Evolutionary conservation across 2,797 vertebrate genomes (phyloP), one percentile per base, ranked within the genome.

Genomic region (Setipinna tenuifilis): DNA sequence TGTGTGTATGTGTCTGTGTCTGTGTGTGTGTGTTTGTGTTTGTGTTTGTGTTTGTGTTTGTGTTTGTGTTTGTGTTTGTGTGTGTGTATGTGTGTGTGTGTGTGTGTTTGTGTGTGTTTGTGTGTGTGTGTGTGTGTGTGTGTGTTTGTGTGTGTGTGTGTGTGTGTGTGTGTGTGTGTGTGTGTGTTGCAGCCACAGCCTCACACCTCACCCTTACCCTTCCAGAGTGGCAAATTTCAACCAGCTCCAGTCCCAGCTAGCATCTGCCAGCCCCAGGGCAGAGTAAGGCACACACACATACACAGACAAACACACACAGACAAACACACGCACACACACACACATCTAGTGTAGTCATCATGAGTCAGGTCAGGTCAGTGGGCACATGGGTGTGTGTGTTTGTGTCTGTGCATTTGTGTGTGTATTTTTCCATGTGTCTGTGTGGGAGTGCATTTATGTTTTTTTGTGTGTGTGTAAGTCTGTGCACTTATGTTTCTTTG

Each of bases 181-280:
- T 65, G 61, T 65, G n/a, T 65, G 50, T 5, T 16, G 12, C 68
- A 35, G 1, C 28, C 28, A 35, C 14, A 3, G 23, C 25, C 25
- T 28, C 6, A 31, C 68, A 35, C 14, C 0, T 31, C 68, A 19
- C 68, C 31, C 31, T 16, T 4, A 35, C 14, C 68, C 28, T 31
- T 75, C 28, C 25, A 16, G 5, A 16, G 68, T 5, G 68, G 28
- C 68, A 75, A 75, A 75, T 75, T 75, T 75, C 28, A 75, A 41
- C 68, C 28, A 75, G 28, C 50, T 54, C 50, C 14, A 10, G 14
- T 12, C 16, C 31, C 28, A 75, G 17, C 68, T 35, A 41, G 28
- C 68, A 41, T 75, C 68, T 75, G 68, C 68, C 68, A 75, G 68
- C 68, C 31, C 31, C 28, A 31, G 68, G 31, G 68, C 31, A 75